These are phyloP conservation scores for Etheostoma cragini DNA, from an alignment of 2,113 vertebrate genomes.

Conservation along the genomic window DNA sequence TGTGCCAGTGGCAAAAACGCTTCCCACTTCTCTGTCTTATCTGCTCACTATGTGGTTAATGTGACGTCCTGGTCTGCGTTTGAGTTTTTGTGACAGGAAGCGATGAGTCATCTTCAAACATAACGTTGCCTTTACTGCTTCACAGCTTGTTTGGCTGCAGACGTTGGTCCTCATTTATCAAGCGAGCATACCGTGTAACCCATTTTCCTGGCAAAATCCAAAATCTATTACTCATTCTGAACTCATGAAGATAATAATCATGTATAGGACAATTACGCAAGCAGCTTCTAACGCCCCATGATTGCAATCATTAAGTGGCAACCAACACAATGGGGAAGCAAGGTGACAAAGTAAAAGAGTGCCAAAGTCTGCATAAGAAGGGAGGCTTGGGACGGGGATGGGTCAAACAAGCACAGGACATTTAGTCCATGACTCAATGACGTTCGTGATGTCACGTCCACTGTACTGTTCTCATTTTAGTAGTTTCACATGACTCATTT, in stretches of 20 bases:
- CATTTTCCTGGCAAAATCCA: conserved; percentile 10
- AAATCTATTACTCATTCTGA: conserved; percentile 10
- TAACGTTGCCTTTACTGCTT: conserved; percentile 47
- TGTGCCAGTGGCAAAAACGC: conserved; percentile 88
- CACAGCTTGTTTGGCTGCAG: conserved; percentile 78
- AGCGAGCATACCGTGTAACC: neutral
- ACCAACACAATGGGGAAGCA: too few relatives aligned
- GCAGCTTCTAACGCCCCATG: too few relatives aligned
- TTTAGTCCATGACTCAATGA: too few relatives aligned
- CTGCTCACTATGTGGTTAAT: conserved; percentile 69
- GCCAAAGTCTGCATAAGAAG: too few relatives aligned
- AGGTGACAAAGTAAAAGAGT: too few relatives aligned
- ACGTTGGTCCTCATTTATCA: conserved; percentile 80
- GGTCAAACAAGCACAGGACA: too few relatives aligned
- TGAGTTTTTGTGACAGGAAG: conserved; percentile 60
- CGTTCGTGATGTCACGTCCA: too few relatives aligned
- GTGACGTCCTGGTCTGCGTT: conserved; percentile 68
- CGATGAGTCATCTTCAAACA: conserved; percentile 59
- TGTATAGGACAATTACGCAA: too few relatives aligned
- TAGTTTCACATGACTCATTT: too few relatives aligned
- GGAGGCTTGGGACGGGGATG: too few relatives aligned
- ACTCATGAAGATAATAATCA: neutral
- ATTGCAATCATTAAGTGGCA: too few relatives aligned
- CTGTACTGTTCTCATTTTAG: too few relatives aligned
- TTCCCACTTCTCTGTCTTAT: conserved; percentile 75